A percentile compares a stretch with the other conserved stretches of the same genome.
phyloP scores from a whole-genome alignment of 2,888 invertebrate species.

The Uropetala carovei region DNA sequence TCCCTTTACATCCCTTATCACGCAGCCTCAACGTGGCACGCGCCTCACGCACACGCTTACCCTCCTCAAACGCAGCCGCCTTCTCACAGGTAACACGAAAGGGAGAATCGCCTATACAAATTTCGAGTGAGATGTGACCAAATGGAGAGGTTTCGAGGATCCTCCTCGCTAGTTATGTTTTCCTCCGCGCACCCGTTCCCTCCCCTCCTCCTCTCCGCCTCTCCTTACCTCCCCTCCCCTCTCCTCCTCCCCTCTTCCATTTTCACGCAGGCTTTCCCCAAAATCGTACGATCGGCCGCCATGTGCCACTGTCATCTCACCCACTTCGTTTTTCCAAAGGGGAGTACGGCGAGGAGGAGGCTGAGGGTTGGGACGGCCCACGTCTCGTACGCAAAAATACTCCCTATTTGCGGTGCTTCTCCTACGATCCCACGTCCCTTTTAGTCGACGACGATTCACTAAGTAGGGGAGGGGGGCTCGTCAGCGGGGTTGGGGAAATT shows the following conservation, averaged over 20 bases:
- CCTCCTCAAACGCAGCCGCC: too few relatives aligned
- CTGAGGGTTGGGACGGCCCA: neutral
- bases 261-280: neutral
- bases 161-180: too few relatives aligned
- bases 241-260: neutral
- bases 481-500: neutral
- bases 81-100: too few relatives aligned
- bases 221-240: neutral
- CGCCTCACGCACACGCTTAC: too few relatives aligned
- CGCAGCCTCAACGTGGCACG: too few relatives aligned
- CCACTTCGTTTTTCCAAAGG: neutral
- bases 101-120: too few relatives aligned
- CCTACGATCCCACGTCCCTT: constrained; percentile 19
- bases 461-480: neutral
- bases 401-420: constrained; percentile 53
- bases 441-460: neutral
- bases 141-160: too few relatives aligned
- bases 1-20: too few relatives aligned
- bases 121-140: too few relatives aligned
- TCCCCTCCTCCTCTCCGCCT: neutral
- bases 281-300: neutral
- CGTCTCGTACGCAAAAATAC: constrained; percentile 40
- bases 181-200: too few relatives aligned
- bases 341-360: neutral
- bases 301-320: constrained; percentile 48